Evolutionary conservation across 2,113 vertebrate genomes (phyloP), one percentile per base, ranked within the genome.

Genomic region (Amblyornis subalaris): DNA sequence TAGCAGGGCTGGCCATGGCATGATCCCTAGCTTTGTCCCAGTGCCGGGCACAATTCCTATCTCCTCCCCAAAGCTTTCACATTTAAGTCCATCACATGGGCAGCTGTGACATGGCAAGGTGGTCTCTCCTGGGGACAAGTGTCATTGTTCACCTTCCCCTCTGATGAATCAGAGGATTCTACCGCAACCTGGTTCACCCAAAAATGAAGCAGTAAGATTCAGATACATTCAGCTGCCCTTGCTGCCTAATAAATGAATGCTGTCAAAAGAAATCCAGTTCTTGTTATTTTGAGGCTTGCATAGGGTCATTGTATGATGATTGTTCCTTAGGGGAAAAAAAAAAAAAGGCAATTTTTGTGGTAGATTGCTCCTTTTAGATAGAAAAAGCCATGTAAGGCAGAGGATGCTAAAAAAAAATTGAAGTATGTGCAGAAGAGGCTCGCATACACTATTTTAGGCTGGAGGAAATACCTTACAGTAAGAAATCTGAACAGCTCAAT

Each of bases 241-340:
- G 0, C 75, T 82, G 85, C 51, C 71, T 93, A 86, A 94, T 69
- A 93, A 95, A 93, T 78, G 76, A 95, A 65, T 38, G n/a, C 74
- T 96, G 92, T 60, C 94, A 85, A 83, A 95, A 91, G 77, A 81
- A 85, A 94, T 78, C 13, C 88, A 83, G 54, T 91, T 88, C 90
- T 33, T 71, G 65, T 73, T 90, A 93, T 77, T 88, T 73, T 81
- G 84, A 89, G 64, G 74, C 64, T 93, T 92, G 26, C 73, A 73
- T 55, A 74, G 76, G 83, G 91, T 96, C 90, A 94, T 40, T 73
- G 57, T 73, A 61, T 26, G 57, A 94, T 89, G 72, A 76, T 72
- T 73, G 76, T 64, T 91, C 90, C 47, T 92, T 21, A 2, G 36
- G 36, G 50, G 35, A 7, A 8, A 0, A 0, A 1, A 3, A 3